Evolutionary conservation across 2,113 vertebrate species (phyloP).

Genomic region (Serinus canaria): DNA sequence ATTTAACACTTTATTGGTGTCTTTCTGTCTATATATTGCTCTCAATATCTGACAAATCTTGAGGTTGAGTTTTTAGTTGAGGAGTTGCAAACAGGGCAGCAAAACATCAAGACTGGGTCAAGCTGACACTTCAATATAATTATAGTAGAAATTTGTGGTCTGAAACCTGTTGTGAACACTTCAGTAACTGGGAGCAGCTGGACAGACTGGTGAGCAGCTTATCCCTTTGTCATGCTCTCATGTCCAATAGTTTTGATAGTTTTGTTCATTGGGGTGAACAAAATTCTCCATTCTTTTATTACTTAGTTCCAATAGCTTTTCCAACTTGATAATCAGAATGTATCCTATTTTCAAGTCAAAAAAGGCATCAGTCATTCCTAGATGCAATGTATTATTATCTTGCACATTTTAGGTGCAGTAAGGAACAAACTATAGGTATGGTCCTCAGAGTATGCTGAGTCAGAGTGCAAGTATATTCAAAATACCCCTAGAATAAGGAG

Average conservation of each 20-base stretch:
- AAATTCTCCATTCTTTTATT: conserved; percentile 37
- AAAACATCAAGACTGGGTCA: not conserved
- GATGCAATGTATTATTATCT: not conserved
- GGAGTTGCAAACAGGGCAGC: not conserved
- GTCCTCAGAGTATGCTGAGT: not conserved
- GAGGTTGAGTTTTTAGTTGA: not conserved
- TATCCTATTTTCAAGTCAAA: conserved; percentile 53
- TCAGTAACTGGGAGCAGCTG: not conserved
- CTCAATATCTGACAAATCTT: not conserved
- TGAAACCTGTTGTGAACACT: not conserved
- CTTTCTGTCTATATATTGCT: not conserved
- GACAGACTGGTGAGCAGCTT: not conserved
- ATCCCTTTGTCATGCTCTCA: not conserved
- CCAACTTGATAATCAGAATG: conserved; percentile 24
- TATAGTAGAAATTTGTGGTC: not conserved
- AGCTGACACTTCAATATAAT: not conserved
- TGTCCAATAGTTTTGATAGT: not conserved
- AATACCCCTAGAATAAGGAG: not conserved
- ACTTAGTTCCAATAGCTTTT: conserved; percentile 45
- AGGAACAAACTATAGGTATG: not conserved
- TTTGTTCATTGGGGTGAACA: not conserved
- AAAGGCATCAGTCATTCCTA: conserved; percentile 41
- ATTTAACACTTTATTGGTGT: not conserved
- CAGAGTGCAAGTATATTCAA: not conserved
- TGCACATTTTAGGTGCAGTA: conserved; percentile 1